Evolutionary conservation across 2,888 invertebrate species (phyloP).

Genomic region (Pristionchus entomophagus): DNA sequence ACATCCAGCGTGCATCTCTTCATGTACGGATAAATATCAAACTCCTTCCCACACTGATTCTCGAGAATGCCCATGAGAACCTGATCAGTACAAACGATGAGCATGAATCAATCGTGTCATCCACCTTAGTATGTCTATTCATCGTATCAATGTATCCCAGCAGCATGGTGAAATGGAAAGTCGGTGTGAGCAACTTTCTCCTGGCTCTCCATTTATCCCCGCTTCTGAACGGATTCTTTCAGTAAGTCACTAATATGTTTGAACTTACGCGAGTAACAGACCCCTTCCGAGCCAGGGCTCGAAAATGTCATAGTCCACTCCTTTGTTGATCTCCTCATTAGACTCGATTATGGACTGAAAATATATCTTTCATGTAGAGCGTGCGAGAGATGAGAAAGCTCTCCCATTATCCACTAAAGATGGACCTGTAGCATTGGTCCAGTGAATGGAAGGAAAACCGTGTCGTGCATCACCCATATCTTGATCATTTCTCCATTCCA

Average conservation of each 20-base stretch:
- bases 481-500: conserved; percentile 1
- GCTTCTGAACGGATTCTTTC: neutral
- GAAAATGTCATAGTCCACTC: conserved; percentile 77
- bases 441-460: neutral
- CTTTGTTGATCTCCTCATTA: conserved; percentile 74
- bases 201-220: neutral
- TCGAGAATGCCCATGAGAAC: conserved; percentile 77
- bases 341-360: conserved; percentile 68
- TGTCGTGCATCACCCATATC: conserved; percentile 18
- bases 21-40: conserved; percentile 76
- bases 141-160: conserved; percentile 24
- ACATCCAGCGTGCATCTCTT: conserved; percentile 32
- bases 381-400: no score
- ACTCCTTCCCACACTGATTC: conserved; percentile 78
- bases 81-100: conserved; percentile 77
- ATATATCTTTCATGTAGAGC: no score
- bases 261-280: conserved; percentile 72
- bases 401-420: no score
- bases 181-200: conserved; percentile 32
- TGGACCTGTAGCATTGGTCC: conserved; percentile 28
- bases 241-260: neutral
- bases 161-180: conserved; percentile 40
- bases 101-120: neutral
- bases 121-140: conserved; percentile 33
- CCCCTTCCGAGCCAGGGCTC: conserved; percentile 78